phyloP scores from a whole-genome alignment of 2,888 invertebrate species.

The Petrophora chlorosata region DNA sequence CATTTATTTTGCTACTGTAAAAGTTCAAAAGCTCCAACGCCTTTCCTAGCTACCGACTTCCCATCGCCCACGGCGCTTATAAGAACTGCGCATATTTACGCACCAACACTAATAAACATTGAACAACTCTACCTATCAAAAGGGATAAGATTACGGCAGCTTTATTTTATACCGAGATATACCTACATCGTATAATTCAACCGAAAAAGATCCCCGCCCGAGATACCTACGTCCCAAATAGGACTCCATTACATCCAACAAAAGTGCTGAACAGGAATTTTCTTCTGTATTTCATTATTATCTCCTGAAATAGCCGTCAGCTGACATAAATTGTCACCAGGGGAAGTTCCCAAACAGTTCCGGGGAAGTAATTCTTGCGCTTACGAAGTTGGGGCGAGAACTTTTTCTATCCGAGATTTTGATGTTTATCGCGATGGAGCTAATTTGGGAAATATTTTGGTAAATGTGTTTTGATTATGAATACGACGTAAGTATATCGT shows the following conservation, averaged over 20 bases:
- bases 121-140: too few species aligned
- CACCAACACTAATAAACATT: too few species aligned
- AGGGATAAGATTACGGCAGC: too few species aligned
- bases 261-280: conserved; percentile 27
- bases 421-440: conserved; percentile 19
- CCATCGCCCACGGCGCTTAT: too few species aligned
- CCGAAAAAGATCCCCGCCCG: background rate
- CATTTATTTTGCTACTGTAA: too few species aligned
- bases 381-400: conserved; percentile 26
- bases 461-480: background rate
- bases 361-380: conserved; percentile 29
- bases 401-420: conserved; percentile 27
- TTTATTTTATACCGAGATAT: too few species aligned
- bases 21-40: too few species aligned
- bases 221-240: conserved; percentile 5
- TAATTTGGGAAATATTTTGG: conserved; percentile 21
- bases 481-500: background rate
- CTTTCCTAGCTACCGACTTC: too few species aligned
- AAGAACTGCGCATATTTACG: too few species aligned
- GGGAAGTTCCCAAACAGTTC: conserved; percentile 21
- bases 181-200: background rate
- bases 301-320: conserved; percentile 25
- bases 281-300: conserved; percentile 26
- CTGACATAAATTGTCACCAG: conserved; percentile 33
- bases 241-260: conserved; percentile 16